Evolutionary conservation across 2,888 invertebrate genomes (phyloP).

Genomic region (Conomelus anceps): DNA sequence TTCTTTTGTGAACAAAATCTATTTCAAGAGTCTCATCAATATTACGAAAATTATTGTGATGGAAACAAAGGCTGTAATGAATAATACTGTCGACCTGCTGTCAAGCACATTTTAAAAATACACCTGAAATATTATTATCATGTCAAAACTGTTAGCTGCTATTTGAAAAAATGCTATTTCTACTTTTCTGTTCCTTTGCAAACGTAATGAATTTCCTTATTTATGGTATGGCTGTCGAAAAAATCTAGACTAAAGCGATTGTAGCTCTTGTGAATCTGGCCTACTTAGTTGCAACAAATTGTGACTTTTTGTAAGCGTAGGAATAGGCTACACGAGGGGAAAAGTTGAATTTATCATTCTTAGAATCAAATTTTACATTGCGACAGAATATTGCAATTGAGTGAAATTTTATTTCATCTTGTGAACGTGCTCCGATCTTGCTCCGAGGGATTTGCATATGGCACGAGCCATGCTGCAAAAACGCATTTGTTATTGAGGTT

Average conservation of each 20-base stretch:
- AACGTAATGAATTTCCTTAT: not conserved
- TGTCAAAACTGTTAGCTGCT: not conserved
- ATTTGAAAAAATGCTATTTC: not conserved
- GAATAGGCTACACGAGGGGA: no score
- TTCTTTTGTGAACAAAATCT: no score
- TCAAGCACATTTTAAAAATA: not conserved
- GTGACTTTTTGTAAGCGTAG: not conserved
- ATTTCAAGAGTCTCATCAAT: not conserved
- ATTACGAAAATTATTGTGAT: not conserved
- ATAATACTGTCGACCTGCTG: not conserved
- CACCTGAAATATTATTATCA: not conserved
- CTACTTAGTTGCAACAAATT: not conserved
- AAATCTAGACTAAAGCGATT: no score
- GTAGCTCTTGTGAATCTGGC: no score
- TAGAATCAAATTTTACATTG: no score
- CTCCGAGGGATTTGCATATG: no score
- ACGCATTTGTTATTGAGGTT: no score
- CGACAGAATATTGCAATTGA: no score
- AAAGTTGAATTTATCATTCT: no score
- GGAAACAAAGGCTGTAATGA: not conserved
- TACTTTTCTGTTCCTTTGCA: not conserved
- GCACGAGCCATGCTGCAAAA: no score
- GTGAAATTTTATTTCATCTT: no score
- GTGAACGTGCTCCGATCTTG: not conserved
- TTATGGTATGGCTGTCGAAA: not conserved